Percentiles rank a stretch among this genome's conserved stretches.
phyloP scores from a whole-genome alignment of 1,140 invertebrate species.

The Tribolium madens region DNA sequence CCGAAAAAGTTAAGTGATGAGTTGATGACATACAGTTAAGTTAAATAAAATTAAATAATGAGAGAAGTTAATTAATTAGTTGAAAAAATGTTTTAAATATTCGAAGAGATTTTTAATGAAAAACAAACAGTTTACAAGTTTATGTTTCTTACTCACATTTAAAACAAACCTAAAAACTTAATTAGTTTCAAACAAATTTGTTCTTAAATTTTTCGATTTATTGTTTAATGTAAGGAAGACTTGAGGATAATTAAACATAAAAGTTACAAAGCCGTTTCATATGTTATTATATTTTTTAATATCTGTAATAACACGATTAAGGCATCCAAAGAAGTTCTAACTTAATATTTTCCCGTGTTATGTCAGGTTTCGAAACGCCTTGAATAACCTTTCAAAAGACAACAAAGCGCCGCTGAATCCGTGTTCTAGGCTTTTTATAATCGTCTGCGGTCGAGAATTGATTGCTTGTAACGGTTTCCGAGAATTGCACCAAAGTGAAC shows the following conservation, averaged over 20 bases:
- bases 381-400: conserved; percentile 11
- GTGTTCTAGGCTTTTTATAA: conserved; percentile 32
- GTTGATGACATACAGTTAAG: background rate
- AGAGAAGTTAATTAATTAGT: background rate
- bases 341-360: conserved; percentile 3
- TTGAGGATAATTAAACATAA: background rate
- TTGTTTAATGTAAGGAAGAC: background rate
- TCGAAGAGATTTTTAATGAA: background rate
- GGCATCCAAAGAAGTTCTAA: background rate
- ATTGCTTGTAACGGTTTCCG: conserved; percentile 23
- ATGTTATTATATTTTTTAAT: too few relatives aligned
- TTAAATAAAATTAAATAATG: background rate
- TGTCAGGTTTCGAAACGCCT: conserved; percentile 10
- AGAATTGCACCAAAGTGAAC: background rate
- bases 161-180: background rate
- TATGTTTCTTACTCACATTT: background rate
- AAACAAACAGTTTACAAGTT: background rate
- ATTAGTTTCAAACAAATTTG: background rate
- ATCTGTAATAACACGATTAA: too few relatives aligned
- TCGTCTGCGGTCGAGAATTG: conserved; percentile 21
- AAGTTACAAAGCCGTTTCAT: too few relatives aligned
- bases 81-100: background rate
- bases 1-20: too few relatives aligned
- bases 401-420: conserved; percentile 17
- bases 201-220: background rate